Conservation (phyloP, 2,797 vertebrate genomes). For the Delichon dasypus region DNA sequence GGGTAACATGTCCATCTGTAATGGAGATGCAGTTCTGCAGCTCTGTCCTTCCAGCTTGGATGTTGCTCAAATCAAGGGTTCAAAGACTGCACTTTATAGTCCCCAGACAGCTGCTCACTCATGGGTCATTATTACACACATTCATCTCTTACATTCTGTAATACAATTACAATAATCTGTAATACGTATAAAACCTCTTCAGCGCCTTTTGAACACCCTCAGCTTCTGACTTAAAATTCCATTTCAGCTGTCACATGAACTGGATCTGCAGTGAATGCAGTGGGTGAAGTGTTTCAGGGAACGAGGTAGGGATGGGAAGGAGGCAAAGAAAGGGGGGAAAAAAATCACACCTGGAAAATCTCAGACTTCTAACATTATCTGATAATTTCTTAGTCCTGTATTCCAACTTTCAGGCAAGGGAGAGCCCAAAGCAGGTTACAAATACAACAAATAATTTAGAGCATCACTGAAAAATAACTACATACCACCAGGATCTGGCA, state of each 20-base stretch:
- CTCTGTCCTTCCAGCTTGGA: not conserved
- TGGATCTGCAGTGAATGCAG: not conserved
- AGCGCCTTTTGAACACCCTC: not conserved
- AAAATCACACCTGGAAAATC: not conserved
- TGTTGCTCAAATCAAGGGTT: not conserved
- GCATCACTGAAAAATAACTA: not conserved
- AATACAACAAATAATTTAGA: not conserved
- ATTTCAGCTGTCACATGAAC: not conserved
- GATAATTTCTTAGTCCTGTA: not conserved
- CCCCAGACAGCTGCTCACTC: not conserved
- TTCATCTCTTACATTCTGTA: not conserved
- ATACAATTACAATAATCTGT: no score
- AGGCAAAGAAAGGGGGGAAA: not conserved
- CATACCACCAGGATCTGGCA: not conserved
- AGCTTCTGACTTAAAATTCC: not conserved
- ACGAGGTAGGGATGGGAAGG: accelerated
- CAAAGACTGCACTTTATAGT: not conserved
- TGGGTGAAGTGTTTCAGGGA: not conserved
- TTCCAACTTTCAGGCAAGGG: not conserved
- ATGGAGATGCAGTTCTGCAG: not conserved
- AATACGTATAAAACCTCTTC: not conserved
- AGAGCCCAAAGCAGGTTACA: not conserved
- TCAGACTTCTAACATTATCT: not conserved
- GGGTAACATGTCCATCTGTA: not conserved
- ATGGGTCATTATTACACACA: not conserved